Evolutionary conservation across 2,797 vertebrate genomes (phyloP).

Genomic region (Lateolabrax maculatus): DNA sequence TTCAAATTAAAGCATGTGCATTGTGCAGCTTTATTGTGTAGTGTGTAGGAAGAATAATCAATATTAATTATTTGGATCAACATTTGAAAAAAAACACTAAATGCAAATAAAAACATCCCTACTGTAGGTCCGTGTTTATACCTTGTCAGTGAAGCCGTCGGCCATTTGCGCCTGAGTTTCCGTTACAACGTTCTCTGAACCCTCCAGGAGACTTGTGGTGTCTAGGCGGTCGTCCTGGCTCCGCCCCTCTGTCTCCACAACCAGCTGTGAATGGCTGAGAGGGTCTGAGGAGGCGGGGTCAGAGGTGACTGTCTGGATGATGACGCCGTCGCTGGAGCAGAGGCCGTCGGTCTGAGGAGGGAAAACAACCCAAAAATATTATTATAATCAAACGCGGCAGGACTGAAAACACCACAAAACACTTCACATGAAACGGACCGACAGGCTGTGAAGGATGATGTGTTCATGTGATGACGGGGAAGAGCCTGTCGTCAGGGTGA

Average conservation of each 20-base stretch:
- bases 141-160: constrained; percentile 87
- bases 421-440: constrained; percentile 84
- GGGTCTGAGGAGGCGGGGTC: constrained; percentile 88
- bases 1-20: constrained; percentile 22
- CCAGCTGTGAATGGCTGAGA: constrained; percentile 89
- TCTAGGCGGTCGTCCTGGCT: constrained; percentile 80
- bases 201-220: constrained; percentile 62
- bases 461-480: constrained; percentile 96
- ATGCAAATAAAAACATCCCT: no score
- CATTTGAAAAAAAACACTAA: background rate
- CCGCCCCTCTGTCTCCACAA: constrained; percentile 82
- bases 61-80: background rate
- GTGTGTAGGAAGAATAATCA: background rate
- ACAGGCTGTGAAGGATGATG: constrained; percentile 97
- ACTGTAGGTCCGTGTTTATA: constrained; percentile 42
- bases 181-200: constrained; percentile 42
- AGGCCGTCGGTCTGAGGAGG: constrained; percentile 90
- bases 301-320: constrained; percentile 94
- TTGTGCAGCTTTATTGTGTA: background rate
- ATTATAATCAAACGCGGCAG: background rate
- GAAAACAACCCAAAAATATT: no score
- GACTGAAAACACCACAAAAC: background rate
- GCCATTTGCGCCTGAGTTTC: constrained; percentile 84
- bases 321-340: constrained; percentile 93
- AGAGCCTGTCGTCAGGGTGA: constrained; percentile 91